phyloP scores from a whole-genome alignment of 2,113 vertebrate genomes.

The Coptodon bakossiorum region DNA sequence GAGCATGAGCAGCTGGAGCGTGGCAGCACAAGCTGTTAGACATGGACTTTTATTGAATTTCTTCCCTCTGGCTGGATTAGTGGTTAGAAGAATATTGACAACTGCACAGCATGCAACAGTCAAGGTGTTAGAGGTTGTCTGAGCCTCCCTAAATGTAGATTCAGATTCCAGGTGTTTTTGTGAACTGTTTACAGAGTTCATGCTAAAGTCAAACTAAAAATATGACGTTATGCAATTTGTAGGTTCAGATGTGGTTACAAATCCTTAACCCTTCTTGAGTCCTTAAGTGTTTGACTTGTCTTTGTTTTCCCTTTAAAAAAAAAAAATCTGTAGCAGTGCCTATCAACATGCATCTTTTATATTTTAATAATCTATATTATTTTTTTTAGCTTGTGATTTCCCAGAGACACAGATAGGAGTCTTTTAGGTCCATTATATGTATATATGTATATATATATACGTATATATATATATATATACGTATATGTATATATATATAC shows the following conservation, averaged over 20 bases:
- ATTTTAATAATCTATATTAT: background rate
- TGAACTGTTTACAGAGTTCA: constrained; percentile 18
- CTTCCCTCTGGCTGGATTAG: background rate
- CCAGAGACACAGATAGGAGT: background rate
- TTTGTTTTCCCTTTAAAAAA: background rate
- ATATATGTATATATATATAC: too few species aligned
- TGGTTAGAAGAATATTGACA: background rate
- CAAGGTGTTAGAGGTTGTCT: background rate
- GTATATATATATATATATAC: too few species aligned
- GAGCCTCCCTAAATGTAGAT: background rate
- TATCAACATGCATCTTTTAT: background rate
- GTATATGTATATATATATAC: too few species aligned
- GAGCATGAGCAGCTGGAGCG: background rate
- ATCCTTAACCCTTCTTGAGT: background rate
- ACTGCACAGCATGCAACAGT: background rate
- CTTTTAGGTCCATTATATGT: background rate
- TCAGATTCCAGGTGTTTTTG: background rate
- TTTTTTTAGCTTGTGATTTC: background rate
- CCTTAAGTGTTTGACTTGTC: background rate
- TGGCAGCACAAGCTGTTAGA: background rate
- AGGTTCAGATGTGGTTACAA: background rate
- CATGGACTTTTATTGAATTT: constrained; percentile 8
- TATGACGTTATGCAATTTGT: background rate
- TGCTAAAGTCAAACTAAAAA: background rate
- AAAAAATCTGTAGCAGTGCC: background rate